Conservation (phyloP, 2,797 vertebrate genomes). For the Anguilla pacifica region DNA sequence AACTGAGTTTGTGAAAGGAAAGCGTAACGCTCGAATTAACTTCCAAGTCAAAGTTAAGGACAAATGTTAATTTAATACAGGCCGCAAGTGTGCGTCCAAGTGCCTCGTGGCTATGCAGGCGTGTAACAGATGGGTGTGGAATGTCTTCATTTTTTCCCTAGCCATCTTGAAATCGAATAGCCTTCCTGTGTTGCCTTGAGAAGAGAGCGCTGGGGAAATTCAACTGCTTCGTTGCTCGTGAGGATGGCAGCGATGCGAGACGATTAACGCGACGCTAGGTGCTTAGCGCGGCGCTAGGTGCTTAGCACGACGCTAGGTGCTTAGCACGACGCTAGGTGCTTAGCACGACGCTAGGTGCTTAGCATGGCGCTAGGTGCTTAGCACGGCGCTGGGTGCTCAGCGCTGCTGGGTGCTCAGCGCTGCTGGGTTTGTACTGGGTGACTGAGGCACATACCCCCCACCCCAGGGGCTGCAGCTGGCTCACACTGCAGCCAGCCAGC, state of each 20-base stretch:
- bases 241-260: neutral
- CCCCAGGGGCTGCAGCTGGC: neutral
- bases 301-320: neutral
- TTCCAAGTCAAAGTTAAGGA: neutral
- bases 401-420: neutral
- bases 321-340: neutral
- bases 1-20: neutral
- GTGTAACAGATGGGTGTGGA: constrained; percentile 15
- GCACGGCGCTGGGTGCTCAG: neutral
- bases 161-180: neutral
- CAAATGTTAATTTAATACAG: neutral
- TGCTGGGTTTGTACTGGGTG: neutral
- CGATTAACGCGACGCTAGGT: neutral
- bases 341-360: neutral
- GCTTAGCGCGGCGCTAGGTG: neutral
- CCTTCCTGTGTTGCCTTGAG: neutral
- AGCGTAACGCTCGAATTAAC: neutral
- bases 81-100: neutral
- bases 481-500: neutral
- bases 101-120: neutral
- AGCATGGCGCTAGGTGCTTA: neutral
- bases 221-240: neutral
- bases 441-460: constrained; percentile 23
- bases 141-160: neutral
- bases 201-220: neutral